phyloP scores from a whole-genome alignment of 2,113 vertebrate genomes.

The Ranitomeya variabilis region DNA sequence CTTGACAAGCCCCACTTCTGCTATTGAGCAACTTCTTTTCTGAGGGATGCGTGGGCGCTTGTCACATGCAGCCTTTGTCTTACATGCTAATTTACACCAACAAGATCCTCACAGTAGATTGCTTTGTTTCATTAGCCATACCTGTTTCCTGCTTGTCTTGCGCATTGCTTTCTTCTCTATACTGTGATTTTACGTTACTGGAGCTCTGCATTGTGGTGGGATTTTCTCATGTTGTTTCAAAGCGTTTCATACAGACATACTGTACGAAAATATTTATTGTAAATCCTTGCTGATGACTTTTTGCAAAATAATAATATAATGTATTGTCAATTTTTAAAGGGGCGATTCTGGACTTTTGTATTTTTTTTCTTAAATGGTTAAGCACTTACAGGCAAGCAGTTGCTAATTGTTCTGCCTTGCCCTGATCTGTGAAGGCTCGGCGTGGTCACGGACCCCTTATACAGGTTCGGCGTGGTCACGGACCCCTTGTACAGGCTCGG shows the following conservation, averaged over 20 bases:
- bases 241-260: no score
- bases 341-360: no score
- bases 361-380: no score
- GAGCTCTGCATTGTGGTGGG: neutral
- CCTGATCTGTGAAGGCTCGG: no score
- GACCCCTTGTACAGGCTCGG: no score
- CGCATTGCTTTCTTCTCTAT: neutral
- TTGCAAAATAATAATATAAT: neutral
- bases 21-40: constrained; percentile 42
- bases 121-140: constrained; percentile 4
- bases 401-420: no score
- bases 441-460: no score
- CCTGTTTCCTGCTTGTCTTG: neutral
- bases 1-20: constrained; percentile 22
- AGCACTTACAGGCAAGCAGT: no score
- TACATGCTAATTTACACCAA: constrained; percentile 28
- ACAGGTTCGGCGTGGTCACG: no score
- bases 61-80: constrained; percentile 41
- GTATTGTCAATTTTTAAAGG: no score
- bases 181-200: neutral
- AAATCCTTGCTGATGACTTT: no score
- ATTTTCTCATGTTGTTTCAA: neutral
- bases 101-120: neutral
- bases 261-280: neutral
- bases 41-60: constrained; percentile 33